Percentiles rank a stretch among this genome's conserved stretches.
Conservation (phyloP, 2,797 vertebrate genomes). For the Simalia tracyae region DNA sequence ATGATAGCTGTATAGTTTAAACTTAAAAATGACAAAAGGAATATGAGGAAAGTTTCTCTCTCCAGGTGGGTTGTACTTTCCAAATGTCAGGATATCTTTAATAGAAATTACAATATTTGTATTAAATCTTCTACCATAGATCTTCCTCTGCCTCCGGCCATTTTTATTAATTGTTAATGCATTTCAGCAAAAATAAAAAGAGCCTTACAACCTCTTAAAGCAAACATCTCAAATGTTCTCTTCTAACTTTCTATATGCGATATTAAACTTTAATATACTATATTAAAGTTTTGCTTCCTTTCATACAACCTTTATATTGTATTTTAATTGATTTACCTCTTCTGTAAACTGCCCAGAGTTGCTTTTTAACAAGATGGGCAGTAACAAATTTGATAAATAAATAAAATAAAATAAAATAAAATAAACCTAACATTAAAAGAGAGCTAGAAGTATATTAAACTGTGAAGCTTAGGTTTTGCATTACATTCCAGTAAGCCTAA, state of each 20-base stretch:
- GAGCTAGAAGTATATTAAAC: background rate
- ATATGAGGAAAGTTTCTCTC: background rate
- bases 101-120: background rate
- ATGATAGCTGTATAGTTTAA: no score
- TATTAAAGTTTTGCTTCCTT: background rate
- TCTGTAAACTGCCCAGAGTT: no score
- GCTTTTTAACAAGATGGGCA: no score
- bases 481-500: background rate
- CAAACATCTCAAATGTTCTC: background rate
- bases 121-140: background rate
- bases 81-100: background rate
- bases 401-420: no score
- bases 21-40: no score
- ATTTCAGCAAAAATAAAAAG: background rate
- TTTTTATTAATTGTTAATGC: constrained; percentile 26
- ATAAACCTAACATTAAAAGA: background rate
- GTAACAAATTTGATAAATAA: no score
- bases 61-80: background rate
- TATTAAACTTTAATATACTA: background rate
- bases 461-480: background rate
- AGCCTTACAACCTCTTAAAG: background rate
- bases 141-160: constrained; percentile 33
- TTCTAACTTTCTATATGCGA: no score
- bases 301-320: background rate
- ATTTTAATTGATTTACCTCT: no score